Evolutionary conservation across 2,888 invertebrate genomes (phyloP), one percentile per base, ranked within the genome.

Genomic region (Agapostemon virescens): DNA sequence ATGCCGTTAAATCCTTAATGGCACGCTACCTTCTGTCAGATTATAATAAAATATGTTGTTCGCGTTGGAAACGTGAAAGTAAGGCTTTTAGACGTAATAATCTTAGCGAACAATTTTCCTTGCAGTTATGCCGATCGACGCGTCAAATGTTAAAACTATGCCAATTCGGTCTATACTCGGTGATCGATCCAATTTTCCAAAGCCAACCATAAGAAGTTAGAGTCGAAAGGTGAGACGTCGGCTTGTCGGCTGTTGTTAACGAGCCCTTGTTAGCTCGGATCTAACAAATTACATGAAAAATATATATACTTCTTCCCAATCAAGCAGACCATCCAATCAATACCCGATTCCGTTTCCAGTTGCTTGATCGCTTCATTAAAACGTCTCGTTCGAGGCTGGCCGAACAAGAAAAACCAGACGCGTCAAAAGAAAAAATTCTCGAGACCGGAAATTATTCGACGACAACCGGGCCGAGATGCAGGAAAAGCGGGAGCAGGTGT

Each of bases 401-500:
- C 9, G 61, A 64, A 36, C 30, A n/a, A 36, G 63, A 63, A 63
- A 63, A 36, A 33, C 36, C 36, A 38, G 63, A 33, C 20, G 63
- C 5, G 20, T 7, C 45, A 20, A 9, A 45, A 20, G 45, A 58
- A 40, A n/a, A 26, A 61, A 36, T 36, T 30, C 17, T 20, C 64
- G 45, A 36, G 72, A 49, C 49, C 33, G 74, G 66, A 80, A 81
- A 45, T 17, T 61, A 45, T 17, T 61, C 61, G 30, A 20, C 61
- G 61, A 55, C 55, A 7, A 17, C 55, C 23, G 9, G 17, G 17
- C 4, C 6, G 20, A 15, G 63, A 33, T 23, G 20, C 33, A 33
- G 64, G 81, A 76, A 84, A 82, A 84, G 73, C 45, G 55, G 45
- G 30, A 45, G 15, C 80, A 73, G 69, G 75, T 72, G 70, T 79